These are phyloP conservation scores for Cheumatopsyche charites DNA, from an alignment of 1,140 invertebrate genomes.

Conservation along the genomic window DNA sequence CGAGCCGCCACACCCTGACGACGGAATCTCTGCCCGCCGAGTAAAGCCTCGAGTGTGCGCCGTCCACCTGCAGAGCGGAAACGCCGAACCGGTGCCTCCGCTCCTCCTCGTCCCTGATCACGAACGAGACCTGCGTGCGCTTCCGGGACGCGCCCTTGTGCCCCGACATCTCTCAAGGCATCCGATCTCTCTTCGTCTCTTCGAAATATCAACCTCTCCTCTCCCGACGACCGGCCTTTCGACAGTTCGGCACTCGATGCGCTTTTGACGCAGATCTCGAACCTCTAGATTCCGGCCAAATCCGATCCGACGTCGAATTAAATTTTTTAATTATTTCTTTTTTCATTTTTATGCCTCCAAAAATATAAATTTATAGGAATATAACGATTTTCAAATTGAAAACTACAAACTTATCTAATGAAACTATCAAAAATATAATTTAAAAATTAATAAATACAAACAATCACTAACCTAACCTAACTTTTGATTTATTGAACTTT, in stretches of 20 bases:
- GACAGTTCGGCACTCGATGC: background rate
- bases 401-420: no score
- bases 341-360: no score
- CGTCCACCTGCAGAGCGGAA: constrained; percentile 94
- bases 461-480: no score
- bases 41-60: constrained; percentile 85
- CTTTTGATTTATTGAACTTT: no score
- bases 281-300: no score
- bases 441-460: no score
- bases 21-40: constrained; percentile 98
- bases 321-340: no score
- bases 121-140: constrained; percentile 89
- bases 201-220: background rate
- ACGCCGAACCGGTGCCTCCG: constrained; percentile 92
- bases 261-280: background rate
- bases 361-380: no score
- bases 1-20: constrained; percentile 94
- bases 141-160: constrained; percentile 52
- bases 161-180: constrained; percentile 37
- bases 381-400: no score
- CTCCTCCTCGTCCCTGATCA: constrained; percentile 96
- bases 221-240: background rate
- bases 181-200: background rate
- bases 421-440: no score
- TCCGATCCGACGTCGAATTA: no score